Conservation (phyloP, 1,140 invertebrate species). For the silkworm (Bombyx mori) region ASM3026992v2 NC_085127.1:5651001-5651500, state of each 20-base stretch:
- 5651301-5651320: slow-evolving; percentile 71
- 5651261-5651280: slow-evolving; percentile 84
- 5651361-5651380: slow-evolving; percentile 71
- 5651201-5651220: slow-evolving; percentile 87
- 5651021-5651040: slow-evolving; percentile 78
- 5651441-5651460: slow-evolving; percentile 45
- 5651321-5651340: slow-evolving; percentile 46
- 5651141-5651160: slow-evolving; percentile 88
- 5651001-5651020: slow-evolving; percentile 86
- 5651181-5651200: slow-evolving; percentile 85
- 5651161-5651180: slow-evolving; percentile 80
- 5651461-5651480: slow-evolving; percentile 50
- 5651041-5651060: slow-evolving; percentile 85
- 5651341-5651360: slow-evolving; percentile 47
- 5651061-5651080: slow-evolving; percentile 87
- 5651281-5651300: slow-evolving; percentile 85
- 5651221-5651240: slow-evolving; percentile 88
- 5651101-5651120: slow-evolving; percentile 88
- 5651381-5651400: slow-evolving; percentile 53
- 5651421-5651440: slow-evolving; percentile 47
- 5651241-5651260: slow-evolving; percentile 85
- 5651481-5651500: slow-evolving; percentile 61
- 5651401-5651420: slow-evolving; percentile 35
- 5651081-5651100: slow-evolving; percentile 82
- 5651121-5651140: slow-evolving; percentile 82